Percentiles rank a stretch among this genome's conserved stretches.
phyloP scores from a whole-genome alignment of 2,113 vertebrate species.

The Takifugu flavidus region DNA sequence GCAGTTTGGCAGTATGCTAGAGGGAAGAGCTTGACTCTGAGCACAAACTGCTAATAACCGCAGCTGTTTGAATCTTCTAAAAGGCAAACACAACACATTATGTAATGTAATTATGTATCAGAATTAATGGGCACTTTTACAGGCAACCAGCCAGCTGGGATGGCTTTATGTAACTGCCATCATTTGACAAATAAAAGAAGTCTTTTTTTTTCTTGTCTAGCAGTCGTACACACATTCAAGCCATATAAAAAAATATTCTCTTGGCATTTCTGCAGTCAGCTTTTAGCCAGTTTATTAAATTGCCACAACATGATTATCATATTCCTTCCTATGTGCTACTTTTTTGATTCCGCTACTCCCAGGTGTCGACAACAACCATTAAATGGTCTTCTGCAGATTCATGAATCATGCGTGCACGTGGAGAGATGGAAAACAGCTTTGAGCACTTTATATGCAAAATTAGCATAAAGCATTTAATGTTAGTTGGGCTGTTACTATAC shows the following conservation, averaged over 20 bases:
- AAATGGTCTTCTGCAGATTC: conserved; percentile 56
- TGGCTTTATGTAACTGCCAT: conserved; percentile 66
- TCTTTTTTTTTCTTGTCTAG: conserved; percentile 31
- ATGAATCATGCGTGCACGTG: conserved; percentile 54
- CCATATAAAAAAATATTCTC: conserved; percentile 7
- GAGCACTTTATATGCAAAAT: conserved; percentile 53
- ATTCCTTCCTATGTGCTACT: conserved; percentile 56
- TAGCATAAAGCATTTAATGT: conserved; percentile 67
- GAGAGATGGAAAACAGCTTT: conserved; percentile 62
- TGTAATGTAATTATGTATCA: conserved; percentile 70
- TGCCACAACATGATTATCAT: conserved; percentile 57
- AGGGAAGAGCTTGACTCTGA: conserved; percentile 36
- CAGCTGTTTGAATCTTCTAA: conserved; percentile 60
- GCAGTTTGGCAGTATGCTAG: conserved; percentile 28
- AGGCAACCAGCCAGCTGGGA: conserved; percentile 66
- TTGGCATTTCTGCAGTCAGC: conserved; percentile 16
- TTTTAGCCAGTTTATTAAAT: conserved; percentile 57
- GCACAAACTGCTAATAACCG: conserved; percentile 42
- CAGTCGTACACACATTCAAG: conserved; percentile 3
- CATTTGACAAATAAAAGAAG: conserved; percentile 50
- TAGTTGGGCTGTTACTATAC: conserved; percentile 48
- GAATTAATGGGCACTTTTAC: conserved; percentile 69
- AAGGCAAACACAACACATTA: conserved; percentile 62
- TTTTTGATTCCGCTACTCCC: conserved; percentile 48
- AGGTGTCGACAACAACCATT: conserved; percentile 50